Base-by-base conservation (phyloP, 53 echinoderm and acorn worm species). In the Crossaster papposus region DNA sequence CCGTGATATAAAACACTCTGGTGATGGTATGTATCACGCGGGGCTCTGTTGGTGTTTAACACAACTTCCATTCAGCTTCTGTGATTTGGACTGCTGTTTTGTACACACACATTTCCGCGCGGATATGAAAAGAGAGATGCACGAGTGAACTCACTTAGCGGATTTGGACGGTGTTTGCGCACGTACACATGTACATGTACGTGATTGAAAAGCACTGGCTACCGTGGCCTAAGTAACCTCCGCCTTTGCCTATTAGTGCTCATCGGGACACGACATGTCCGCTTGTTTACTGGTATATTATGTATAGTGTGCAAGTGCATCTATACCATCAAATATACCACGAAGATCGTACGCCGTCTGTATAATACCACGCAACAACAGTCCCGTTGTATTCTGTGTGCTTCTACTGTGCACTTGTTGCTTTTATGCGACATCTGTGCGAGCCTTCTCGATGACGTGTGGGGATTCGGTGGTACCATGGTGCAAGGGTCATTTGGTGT, bases 401-500 rank as follows among this genome's bases (percentile, higher is more conserved):
- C 24, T 54, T 38, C 36, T 30, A 15, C 13, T 17, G 29, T 63
- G 36, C 87, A 87, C 87, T 87, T 87, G 87, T 87, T 87, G 87
- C 87, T 74, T 51, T 54, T 73, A n/a, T 23, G 77, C 31, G 62
- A 77, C 87, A 72, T 76, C 87, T 87, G 84, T 30, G 31, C 81
- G 30, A 35, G 44, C 34, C 44, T 30, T 83, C 30, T 37, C 53
- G n/a, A 38, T 70, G 71, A 24, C 26, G 30, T 29, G 83, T 26
- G 51, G 65, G 36, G 64, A 36, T 64, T 17, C n/a, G 44, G 52
- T 83, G 44, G 5, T 83, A 73, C 73, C 85, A 32, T n/a, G n/a
- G 54, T 30, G 74, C 73, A 85, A 76, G 76, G 85, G 85, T 85
- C 85, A 85, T 71, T 37, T 32, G 36, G 64, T 76, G 87, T 72